phyloP scores from a whole-genome alignment of 2,113 vertebrate genomes.

The Petromus typicus region DNA sequence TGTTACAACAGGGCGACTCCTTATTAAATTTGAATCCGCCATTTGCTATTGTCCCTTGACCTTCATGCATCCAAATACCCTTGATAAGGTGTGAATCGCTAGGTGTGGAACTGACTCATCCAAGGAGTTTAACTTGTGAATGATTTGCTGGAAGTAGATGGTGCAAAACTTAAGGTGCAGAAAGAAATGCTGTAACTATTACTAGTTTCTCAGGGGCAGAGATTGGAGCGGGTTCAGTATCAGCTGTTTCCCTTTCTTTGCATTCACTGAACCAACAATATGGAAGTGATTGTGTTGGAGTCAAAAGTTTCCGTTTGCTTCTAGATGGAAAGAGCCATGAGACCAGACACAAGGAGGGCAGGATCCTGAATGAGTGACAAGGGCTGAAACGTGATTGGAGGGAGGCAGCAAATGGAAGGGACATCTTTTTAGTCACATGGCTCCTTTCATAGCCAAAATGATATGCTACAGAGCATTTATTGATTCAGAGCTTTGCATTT shows the following conservation, averaged over 20 bases:
- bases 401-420: neutral
- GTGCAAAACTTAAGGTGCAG: conserved; percentile 23
- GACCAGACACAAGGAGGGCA: neutral
- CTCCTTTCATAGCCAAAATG: neutral
- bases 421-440: neutral
- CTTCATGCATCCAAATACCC: neutral
- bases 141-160: neutral
- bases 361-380: neutral
- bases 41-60: neutral
- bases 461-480: neutral
- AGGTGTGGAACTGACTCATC: neutral
- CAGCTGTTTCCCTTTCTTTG: neutral
- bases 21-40: neutral
- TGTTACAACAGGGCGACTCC: neutral
- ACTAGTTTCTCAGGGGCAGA: neutral
- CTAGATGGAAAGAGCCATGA: neutral
- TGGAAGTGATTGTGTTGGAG: neutral
- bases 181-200: conserved; percentile 20
- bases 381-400: neutral
- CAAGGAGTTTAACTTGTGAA: conserved; percentile 19
- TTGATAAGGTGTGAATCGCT: neutral
- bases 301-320: neutral
- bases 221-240: neutral
- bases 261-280: neutral
- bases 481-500: neutral